Conservation (phyloP, 1,140 invertebrate species). For the Drosophila sulfurigaster region DNA sequence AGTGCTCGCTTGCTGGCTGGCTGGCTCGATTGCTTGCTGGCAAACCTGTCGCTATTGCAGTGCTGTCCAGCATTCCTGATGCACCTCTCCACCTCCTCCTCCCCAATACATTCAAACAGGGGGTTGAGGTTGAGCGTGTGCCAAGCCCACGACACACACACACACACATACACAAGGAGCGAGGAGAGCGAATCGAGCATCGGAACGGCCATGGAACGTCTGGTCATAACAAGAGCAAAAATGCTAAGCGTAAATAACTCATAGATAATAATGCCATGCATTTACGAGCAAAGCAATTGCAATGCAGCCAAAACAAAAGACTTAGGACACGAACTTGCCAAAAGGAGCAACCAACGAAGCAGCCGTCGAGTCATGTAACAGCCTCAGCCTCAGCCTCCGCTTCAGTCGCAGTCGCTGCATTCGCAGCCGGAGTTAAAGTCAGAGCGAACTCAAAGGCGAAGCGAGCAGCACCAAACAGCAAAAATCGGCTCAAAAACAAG, state of each 20-base stretch:
- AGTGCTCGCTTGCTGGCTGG: constrained; percentile 14
- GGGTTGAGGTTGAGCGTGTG: constrained; percentile 66
- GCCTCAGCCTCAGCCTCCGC: constrained; percentile 9
- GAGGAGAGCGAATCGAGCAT: neutral
- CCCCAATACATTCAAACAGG: constrained; percentile 22
- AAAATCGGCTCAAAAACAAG: constrained; percentile 73
- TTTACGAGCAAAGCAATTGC: constrained; percentile 55
- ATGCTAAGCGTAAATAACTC: constrained; percentile 76
- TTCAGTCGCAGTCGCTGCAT: neutral
- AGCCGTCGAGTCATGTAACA: constrained; percentile 29
- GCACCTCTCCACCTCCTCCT: constrained; percentile 1
- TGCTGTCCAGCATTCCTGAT: constrained; percentile 32
- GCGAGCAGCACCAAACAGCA: constrained; percentile 27
- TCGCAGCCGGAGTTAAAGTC: neutral
- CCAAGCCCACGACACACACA: constrained; percentile 68
- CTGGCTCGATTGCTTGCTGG: constrained; percentile 4
- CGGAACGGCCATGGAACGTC: constrained; percentile 30
- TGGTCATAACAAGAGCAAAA: constrained; percentile 72
- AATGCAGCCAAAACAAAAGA: constrained; percentile 76
- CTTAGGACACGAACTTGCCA: constrained; percentile 78
- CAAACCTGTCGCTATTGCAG: constrained; percentile 29
- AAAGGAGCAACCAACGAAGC: constrained; percentile 53
- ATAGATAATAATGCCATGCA: constrained; percentile 79
- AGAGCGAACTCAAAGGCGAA: too few species aligned
- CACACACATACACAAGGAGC: neutral